Percentiles rank a stretch among this genome's conserved stretches.
Conservation (phyloP, 2,113 vertebrate species). For the Cryptomyrus ogoouensis region DNA sequence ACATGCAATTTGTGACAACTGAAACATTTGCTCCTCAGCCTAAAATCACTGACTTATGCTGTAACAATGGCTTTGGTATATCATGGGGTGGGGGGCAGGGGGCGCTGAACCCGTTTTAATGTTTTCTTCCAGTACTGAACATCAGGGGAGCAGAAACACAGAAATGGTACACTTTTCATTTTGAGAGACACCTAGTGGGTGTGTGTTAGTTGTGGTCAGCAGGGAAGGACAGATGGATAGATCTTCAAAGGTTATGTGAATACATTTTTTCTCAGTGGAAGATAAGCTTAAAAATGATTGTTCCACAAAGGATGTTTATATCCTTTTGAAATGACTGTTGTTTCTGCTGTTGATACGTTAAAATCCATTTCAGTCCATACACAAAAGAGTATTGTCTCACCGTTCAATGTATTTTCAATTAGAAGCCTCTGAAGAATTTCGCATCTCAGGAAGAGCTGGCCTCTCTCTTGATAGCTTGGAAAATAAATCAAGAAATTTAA, state of each 20-base stretch:
- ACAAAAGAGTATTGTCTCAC: slow-evolving; percentile 56
- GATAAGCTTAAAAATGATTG: slow-evolving; percentile 56
- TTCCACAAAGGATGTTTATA: slow-evolving; percentile 52
- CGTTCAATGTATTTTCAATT: slow-evolving; percentile 61
- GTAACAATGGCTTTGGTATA: background rate
- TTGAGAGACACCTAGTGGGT: background rate
- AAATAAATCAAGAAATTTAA: slow-evolving; percentile 58
- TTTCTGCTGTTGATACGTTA: slow-evolving; percentile 49
- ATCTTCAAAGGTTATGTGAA: background rate
- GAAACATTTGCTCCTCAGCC: background rate
- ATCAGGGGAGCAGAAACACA: background rate
- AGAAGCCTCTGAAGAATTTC: slow-evolving; percentile 48
- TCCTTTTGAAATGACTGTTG: slow-evolving; percentile 59
- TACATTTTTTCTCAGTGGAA: slow-evolving; percentile 27
- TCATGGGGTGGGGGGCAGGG: background rate
- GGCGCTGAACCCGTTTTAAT: background rate
- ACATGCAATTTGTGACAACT: background rate
- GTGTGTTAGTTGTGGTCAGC: background rate
- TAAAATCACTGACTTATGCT: background rate
- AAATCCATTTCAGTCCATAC: slow-evolving; percentile 54
- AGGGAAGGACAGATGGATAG: slow-evolving; percentile 7
- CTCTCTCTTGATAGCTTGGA: slow-evolving; percentile 41
- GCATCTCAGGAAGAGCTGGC: slow-evolving; percentile 42
- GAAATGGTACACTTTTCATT: background rate
- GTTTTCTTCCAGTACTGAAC: background rate